phyloP scores from a whole-genome alignment of 2,113 vertebrate species.

The Macrotus californicus region DNA sequence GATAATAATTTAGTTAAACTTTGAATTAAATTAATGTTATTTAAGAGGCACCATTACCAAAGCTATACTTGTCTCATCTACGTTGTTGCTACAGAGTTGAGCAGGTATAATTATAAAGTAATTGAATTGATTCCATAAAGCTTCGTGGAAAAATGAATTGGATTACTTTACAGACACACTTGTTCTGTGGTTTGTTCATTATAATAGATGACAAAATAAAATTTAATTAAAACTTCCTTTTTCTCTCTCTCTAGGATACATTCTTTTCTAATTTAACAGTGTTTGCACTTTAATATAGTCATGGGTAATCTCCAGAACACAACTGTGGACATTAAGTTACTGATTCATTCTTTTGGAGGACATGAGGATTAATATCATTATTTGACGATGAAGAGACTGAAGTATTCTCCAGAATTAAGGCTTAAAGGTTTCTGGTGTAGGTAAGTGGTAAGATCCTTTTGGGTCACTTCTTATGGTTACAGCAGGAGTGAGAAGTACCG shows the following conservation, averaged over 20 bases:
- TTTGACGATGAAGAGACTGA: neutral
- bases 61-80: neutral
- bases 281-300: slow-evolving; percentile 24
- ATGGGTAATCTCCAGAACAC: slow-evolving; percentile 31
- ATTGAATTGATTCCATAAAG: slow-evolving; percentile 37
- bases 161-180: slow-evolving; percentile 31
- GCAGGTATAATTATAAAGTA: slow-evolving; percentile 25
- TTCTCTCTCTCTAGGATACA: slow-evolving; percentile 5
- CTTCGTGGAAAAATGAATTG: slow-evolving; percentile 30
- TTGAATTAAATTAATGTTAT: slow-evolving; percentile 40
- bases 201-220: slow-evolving; percentile 14
- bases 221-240: slow-evolving; percentile 21
- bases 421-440: neutral
- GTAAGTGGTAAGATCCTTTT: neutral
- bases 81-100: slow-evolving; percentile 2
- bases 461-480: neutral
- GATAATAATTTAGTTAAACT: slow-evolving; percentile 32
- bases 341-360: slow-evolving; percentile 3
- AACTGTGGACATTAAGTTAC: neutral
- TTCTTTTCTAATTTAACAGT: slow-evolving; percentile 49
- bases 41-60: slow-evolving; percentile 41
- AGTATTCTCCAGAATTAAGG: neutral
- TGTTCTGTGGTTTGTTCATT: slow-evolving; percentile 4
- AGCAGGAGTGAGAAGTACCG: neutral
- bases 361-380: neutral